These are phyloP conservation scores for Machimus atricapillus DNA, from an alignment of 2,888 invertebrate genomes.

Conservation along the genomic window DNA sequence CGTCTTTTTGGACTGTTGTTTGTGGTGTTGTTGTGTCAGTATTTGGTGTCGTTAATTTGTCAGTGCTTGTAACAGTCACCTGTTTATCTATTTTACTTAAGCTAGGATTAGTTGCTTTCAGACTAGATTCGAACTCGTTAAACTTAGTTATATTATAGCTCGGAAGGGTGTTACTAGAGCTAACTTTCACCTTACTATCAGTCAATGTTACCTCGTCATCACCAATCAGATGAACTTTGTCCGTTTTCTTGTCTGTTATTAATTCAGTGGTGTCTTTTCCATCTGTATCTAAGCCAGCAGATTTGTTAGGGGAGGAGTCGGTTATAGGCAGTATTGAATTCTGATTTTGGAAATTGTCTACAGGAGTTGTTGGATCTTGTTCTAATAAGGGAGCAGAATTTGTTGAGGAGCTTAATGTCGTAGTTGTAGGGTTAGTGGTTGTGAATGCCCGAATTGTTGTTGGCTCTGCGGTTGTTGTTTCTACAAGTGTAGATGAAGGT, in stretches of 20 bases:
- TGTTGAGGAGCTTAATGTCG: constrained; percentile 49
- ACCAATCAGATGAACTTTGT: background rate
- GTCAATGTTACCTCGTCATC: constrained; percentile 40
- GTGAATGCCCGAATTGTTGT: constrained; percentile 49
- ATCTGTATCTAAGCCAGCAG: constrained; percentile 51
- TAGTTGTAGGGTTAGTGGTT: constrained; percentile 43
- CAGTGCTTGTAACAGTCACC: constrained; percentile 6
- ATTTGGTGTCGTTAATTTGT: background rate
- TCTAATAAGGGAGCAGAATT: constrained; percentile 42
- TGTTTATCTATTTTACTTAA: constrained; percentile 42
- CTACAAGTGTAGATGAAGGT: constrained; percentile 29
- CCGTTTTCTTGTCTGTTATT: constrained; percentile 1
- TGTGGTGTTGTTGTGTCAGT: constrained; percentile 46
- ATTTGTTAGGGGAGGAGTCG: constrained; percentile 43
- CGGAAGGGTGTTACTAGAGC: background rate
- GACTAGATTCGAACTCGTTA: constrained; percentile 54
- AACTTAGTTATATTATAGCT: constrained; percentile 42
- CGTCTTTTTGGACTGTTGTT: constrained; percentile 45
- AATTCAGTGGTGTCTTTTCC: constrained; percentile 26
- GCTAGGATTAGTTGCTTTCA: constrained; percentile 45
- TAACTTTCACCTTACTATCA: constrained; percentile 27
- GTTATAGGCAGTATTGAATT: constrained; percentile 40
- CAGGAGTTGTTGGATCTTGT: constrained; percentile 13
- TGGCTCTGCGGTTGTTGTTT: constrained; percentile 54
- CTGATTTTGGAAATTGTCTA: constrained; percentile 36